phyloP scores from a whole-genome alignment of 2,797 vertebrate species.

The Calcarius lapponicus region DNA sequence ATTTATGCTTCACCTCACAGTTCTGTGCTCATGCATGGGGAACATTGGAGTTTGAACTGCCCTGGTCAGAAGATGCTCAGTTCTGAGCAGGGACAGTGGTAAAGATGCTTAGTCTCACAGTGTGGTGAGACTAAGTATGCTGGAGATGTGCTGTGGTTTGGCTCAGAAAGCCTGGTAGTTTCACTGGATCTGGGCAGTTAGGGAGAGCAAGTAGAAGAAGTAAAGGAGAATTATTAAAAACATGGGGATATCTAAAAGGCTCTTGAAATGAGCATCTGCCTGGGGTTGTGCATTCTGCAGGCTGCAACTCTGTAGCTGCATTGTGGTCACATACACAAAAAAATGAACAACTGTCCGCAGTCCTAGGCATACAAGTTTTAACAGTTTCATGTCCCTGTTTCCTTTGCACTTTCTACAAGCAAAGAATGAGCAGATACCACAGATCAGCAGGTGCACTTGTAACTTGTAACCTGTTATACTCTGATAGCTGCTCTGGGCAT shows the following conservation, averaged over 20 bases:
- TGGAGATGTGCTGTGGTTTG: fast-evolving
- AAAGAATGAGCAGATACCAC: neutral
- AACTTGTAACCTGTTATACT: neutral
- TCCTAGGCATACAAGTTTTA: neutral
- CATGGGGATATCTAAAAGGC: neutral
- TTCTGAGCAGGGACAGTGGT: neutral
- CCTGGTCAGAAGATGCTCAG: neutral
- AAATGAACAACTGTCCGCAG: neutral
- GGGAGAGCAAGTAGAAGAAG: neutral
- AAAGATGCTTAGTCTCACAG: no score
- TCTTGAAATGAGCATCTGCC: neutral
- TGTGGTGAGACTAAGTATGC: neutral
- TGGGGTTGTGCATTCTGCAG: neutral
- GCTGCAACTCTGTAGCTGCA: neutral
- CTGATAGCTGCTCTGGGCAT: neutral
- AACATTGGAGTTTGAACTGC: neutral
- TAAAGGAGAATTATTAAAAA: neutral
- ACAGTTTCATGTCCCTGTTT: neutral
- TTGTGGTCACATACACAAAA: neutral
- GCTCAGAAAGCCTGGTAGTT: neutral
- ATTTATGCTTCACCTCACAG: neutral
- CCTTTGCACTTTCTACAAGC: neutral
- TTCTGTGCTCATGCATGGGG: neutral
- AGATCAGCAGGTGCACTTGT: neutral
- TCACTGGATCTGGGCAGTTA: neutral